These are phyloP conservation scores for Aspidoscelis tigris DNA, from an alignment of 2,113 vertebrate genomes.

Conservation along the genomic window DNA sequence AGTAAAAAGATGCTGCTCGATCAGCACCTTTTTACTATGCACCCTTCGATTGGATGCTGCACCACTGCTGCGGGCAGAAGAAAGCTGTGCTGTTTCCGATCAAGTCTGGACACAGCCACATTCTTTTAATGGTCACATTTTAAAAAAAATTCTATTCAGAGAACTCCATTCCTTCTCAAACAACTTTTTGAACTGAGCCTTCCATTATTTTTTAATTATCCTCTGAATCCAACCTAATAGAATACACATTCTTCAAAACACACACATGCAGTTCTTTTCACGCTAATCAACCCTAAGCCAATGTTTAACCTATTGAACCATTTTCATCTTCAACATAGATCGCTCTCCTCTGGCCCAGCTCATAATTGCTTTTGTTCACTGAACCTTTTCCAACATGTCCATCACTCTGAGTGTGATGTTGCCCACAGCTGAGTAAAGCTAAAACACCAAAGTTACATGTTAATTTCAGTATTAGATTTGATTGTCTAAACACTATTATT, in stretches of 20 bases:
- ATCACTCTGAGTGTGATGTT: background rate
- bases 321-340: slow-evolving; percentile 49
- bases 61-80: no score
- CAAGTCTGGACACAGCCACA: no score
- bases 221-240: background rate
- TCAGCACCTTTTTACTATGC: no score
- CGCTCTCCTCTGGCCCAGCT: slow-evolving; percentile 17
- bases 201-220: slow-evolving; percentile 14
- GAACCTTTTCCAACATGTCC: slow-evolving; percentile 38
- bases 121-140: background rate
- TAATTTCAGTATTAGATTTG: slow-evolving; percentile 46
- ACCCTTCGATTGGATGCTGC: no score
- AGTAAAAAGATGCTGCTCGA: no score
- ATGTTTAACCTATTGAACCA: slow-evolving; percentile 6
- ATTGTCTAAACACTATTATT: slow-evolving; percentile 7
- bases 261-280: slow-evolving; percentile 27
- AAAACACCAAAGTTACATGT: slow-evolving; percentile 32
- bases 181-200: background rate
- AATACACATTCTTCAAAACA: slow-evolving; percentile 47
- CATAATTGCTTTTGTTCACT: background rate
- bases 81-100: no score
- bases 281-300: slow-evolving; percentile 40
- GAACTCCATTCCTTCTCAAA: background rate
- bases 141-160: slow-evolving; percentile 16
- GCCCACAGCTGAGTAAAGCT: background rate